phyloP scores from a whole-genome alignment of 1,140 invertebrate genomes.

The Samia ricini region DNA sequence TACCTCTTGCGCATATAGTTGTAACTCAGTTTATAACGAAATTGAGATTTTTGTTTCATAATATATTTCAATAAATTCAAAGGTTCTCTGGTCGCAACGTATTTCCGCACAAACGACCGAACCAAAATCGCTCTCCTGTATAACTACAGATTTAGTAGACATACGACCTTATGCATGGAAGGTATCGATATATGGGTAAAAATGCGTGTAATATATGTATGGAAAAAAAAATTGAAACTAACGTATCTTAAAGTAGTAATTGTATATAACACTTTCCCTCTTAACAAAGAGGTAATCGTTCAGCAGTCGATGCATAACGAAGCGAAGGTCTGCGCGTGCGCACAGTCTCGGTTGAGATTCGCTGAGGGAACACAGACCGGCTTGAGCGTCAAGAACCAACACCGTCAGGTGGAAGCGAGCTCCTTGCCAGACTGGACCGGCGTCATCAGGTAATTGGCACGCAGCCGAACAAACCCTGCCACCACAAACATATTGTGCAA shows the following conservation, averaged over 20 bases:
- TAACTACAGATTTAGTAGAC: too few species aligned
- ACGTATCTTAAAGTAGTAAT: slow-evolving; percentile 43
- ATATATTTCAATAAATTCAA: too few species aligned
- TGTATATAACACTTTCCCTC: slow-evolving; percentile 27
- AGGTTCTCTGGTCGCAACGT: too few species aligned
- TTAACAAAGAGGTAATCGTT: slow-evolving; percentile 32
- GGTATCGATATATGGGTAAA: too few species aligned
- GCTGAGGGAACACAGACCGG: slow-evolving; percentile 17
- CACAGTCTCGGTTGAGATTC: slow-evolving; percentile 29
- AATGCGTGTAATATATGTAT: too few species aligned
- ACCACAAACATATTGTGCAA: not conserved
- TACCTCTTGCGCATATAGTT: too few species aligned
- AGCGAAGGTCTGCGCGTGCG: slow-evolving; percentile 30
- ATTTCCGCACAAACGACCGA: too few species aligned
- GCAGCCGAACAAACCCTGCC: slow-evolving; percentile 59
- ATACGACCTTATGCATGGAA: too few species aligned
- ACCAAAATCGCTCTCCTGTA: too few species aligned
- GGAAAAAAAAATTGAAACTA: too few species aligned
- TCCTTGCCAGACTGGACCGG: slow-evolving; percentile 36
- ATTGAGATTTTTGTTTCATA: too few species aligned
- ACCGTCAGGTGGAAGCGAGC: slow-evolving; percentile 35
- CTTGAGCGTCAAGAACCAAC: slow-evolving; percentile 17
- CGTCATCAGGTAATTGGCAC: slow-evolving; percentile 49
- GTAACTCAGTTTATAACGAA: too few species aligned
- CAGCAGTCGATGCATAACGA: slow-evolving; percentile 35